These are phyloP conservation scores for Chionomys nivalis DNA, from an alignment of 2,113 vertebrate genomes.

Conservation along the genomic window DNA sequence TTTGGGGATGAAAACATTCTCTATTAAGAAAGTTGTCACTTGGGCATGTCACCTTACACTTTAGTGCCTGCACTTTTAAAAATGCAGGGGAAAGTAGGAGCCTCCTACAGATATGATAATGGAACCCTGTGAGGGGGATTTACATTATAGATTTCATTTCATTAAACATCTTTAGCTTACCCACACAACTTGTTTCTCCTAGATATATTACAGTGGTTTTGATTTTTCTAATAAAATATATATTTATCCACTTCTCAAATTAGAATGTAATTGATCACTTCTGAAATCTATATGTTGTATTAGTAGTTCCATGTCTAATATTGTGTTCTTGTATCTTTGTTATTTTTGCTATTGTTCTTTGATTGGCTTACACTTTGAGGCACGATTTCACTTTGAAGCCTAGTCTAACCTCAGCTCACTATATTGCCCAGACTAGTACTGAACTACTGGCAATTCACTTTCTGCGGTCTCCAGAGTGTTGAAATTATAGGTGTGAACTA, in stretches of 20 bases:
- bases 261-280: not conserved
- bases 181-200: not conserved
- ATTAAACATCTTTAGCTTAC: not conserved
- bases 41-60: not conserved
- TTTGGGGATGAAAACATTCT: not conserved
- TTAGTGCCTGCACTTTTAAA: not conserved
- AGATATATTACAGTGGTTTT: not conserved
- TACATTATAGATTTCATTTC: not conserved
- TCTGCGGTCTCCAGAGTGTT: not conserved
- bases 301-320: not conserved
- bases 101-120: not conserved
- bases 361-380: not conserved
- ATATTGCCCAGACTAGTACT: not conserved
- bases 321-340: not conserved
- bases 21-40: not conserved
- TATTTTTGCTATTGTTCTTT: not conserved
- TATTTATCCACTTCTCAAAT: not conserved
- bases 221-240: constrained; percentile 1
- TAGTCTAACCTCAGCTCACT: not conserved
- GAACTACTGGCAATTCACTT: not conserved
- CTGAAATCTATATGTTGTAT: not conserved
- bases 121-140: not conserved
- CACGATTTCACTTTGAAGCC: not conserved
- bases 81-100: not conserved
- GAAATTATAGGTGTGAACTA: not conserved